phyloP scores from a whole-genome alignment of 2,888 invertebrate species.

The Hypomecis punctinalis region DNA sequence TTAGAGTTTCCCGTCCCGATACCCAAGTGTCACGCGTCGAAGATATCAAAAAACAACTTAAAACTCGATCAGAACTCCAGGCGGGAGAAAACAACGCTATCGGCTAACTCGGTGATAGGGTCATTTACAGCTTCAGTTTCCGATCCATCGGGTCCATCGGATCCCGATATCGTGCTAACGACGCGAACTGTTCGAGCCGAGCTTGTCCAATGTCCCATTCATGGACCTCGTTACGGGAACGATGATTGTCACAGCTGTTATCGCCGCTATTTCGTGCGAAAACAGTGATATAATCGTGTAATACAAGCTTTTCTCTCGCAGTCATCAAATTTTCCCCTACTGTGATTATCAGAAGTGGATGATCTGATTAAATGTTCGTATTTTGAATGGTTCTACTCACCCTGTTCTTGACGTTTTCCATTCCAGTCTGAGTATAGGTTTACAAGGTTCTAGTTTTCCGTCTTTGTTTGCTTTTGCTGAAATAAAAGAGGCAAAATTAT shows the following conservation, averaged over 20 bases:
- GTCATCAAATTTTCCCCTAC: background rate
- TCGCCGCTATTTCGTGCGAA: conserved; percentile 16
- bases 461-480: conserved; percentile 96
- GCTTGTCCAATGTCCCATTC: conserved; percentile 25
- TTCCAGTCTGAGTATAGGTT: conserved; percentile 97
- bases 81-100: conserved; percentile 23
- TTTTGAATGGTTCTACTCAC: conserved; percentile 74
- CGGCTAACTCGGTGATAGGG: conserved; percentile 11
- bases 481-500: conserved; percentile 53
- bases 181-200: conserved; percentile 10
- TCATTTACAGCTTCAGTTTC: conserved; percentile 25
- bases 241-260: conserved; percentile 21
- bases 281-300: conserved; percentile 11
- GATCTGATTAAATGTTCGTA: background rate
- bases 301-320: conserved; percentile 11
- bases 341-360: conserved; percentile 1
- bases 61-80: conserved; percentile 13
- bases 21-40: background rate
- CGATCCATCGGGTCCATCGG: conserved; percentile 34
- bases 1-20: background rate
- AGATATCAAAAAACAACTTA: conserved; percentile 9
- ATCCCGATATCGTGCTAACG: conserved; percentile 31
- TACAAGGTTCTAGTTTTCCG: conserved; percentile 96
- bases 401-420: conserved; percentile 96
- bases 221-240: conserved; percentile 25